Base-by-base conservation (phyloP, 2,113 vertebrate species). In the Pogonocichla stellata region DNA sequence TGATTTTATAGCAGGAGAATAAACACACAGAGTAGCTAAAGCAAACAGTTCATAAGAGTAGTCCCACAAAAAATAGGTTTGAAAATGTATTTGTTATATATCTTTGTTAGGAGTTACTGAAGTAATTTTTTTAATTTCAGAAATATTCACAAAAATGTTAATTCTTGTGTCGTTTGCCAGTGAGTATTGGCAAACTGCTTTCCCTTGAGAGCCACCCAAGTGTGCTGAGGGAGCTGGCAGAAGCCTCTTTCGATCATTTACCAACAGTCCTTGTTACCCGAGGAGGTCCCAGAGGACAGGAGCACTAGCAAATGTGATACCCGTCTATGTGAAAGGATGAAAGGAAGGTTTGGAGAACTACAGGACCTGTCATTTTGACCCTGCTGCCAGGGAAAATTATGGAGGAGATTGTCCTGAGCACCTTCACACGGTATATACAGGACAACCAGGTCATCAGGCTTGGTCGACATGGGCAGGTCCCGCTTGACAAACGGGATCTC, bases 381-480 rank as follows among this genome's bases (percentile, higher is more conserved):
- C 48, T 2, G 1, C 14, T 72, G 14, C 5, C 3, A 22, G 4
- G n/a, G 6, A 34, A 36, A 15, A 11, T 34, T 26, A 17, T 11
- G 19, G 43, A 50, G 48, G 33, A 64, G 33, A 50, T 57, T 2
- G 2, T 9, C 26, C 31, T n/a, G 56, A 45, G 19, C 36, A 19
- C 22, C 47, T 42, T 15, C 23, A 48, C 13, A 19, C 14, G 0
- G 1, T 11, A 38, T 3, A 4, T 15, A 22, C 23, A 50, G 54
- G 33, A 38, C 19, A 69, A 24, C 38, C 9, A 28, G 29, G 5
- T 23, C 24, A 33, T 34, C 50, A 34, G 51, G 19, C 22, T 45
- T 57, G 48, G 10, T 33, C 4, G 4, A 6, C 38, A 47, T 10
- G 18, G n/a, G 22, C 40, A 62, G 34, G 34, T 57, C 26, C 23